Conservation (phyloP, 2,113 vertebrate genomes). For the Pipra filicauda region DNA sequence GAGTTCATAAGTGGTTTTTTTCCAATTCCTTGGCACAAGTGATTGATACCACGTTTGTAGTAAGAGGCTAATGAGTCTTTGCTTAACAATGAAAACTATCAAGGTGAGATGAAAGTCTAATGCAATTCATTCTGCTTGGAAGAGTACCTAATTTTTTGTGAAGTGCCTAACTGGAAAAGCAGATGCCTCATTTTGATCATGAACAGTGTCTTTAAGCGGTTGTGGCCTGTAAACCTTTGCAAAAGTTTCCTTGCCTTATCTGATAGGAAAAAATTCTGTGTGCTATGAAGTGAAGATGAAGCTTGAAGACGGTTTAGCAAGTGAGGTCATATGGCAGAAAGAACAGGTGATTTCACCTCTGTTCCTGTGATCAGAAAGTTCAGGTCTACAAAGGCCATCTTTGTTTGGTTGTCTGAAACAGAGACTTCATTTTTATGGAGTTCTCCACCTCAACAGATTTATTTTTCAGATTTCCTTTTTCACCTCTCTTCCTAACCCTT, state of each 20-base stretch:
- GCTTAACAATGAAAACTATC: slow-evolving; percentile 42
- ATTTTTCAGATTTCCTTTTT: neutral
- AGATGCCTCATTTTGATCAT: neutral
- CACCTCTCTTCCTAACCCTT: neutral
- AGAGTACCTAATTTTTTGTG: neutral
- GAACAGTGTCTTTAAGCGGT: neutral
- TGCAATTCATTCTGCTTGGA: slow-evolving; percentile 21
- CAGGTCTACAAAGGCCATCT: neutral
- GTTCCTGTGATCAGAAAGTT: neutral
- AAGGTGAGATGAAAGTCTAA: slow-evolving; percentile 23
- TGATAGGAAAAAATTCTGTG: neutral
- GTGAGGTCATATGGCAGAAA: neutral
- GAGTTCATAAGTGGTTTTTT: neutral
- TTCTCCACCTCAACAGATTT: neutral
- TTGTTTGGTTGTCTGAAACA: neutral
- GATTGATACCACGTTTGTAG: neutral
- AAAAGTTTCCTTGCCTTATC: neutral
- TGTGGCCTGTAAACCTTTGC: neutral
- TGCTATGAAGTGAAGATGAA: neutral
- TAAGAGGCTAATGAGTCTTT: slow-evolving; percentile 45
- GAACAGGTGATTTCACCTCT: neutral
- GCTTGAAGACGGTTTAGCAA: neutral
- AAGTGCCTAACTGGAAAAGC: neutral
- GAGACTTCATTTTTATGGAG: neutral
- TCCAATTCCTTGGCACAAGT: neutral